Conservation (phyloP, 2,888 invertebrate species). For the Gibbula magus region DNA sequence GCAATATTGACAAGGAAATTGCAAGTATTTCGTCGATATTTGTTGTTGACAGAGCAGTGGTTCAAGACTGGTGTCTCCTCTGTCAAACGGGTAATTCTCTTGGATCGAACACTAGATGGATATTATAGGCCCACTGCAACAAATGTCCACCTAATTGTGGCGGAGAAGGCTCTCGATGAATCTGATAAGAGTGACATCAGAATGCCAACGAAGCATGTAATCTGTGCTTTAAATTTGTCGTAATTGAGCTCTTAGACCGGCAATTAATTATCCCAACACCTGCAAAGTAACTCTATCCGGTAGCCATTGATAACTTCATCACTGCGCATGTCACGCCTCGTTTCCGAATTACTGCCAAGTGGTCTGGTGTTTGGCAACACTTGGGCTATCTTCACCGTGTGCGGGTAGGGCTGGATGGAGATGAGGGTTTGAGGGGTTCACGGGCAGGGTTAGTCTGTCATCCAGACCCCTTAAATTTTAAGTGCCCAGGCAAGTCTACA, state of each 20-base stretch:
- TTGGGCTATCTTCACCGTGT: background rate
- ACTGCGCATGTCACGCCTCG: conserved; percentile 26
- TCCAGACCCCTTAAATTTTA: no score
- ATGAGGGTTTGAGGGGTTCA: background rate
- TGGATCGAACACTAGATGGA: background rate
- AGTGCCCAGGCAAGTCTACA: no score
- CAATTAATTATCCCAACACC: conserved; percentile 7
- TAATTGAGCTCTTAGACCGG: conserved; percentile 6
- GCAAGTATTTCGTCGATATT: background rate
- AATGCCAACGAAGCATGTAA: conserved; percentile 14
- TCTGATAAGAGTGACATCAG: conserved; percentile 11
- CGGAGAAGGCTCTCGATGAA: background rate
- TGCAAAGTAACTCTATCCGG: conserved; percentile 11
- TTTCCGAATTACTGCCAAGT: conserved; percentile 24
- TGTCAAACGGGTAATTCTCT: background rate
- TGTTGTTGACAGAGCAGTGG: background rate
- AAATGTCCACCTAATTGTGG: conserved; percentile 12
- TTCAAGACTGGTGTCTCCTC: background rate
- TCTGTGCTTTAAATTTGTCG: conserved; percentile 26
- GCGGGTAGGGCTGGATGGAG: background rate
- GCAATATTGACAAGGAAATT: conserved; percentile 10
- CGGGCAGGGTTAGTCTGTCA: no score
- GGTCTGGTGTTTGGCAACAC: conserved; percentile 20
- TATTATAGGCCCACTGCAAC: background rate
- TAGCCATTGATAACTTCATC: conserved; percentile 22